A percentile compares a stretch with the other conserved stretches of the same genome.
Conservation (phyloP, 2,888 invertebrate species). For the Trichogramma dendrolimi region DNA sequence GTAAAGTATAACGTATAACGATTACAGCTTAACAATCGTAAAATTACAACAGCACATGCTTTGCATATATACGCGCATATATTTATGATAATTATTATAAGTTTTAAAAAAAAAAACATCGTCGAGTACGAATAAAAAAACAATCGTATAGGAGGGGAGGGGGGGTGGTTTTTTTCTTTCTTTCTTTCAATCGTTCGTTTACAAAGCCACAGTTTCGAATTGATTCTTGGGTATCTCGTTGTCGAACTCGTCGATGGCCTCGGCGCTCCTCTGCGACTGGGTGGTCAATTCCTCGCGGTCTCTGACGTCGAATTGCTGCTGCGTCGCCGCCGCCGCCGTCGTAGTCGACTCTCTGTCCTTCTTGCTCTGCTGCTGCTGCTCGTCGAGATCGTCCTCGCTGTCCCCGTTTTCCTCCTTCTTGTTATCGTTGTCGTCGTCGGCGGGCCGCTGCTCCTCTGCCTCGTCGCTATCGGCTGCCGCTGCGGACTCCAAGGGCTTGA, state of each 20-base stretch:
- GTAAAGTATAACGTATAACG: too few species aligned
- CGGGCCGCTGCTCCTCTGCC: constrained; percentile 36
- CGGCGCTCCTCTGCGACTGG: constrained; percentile 37
- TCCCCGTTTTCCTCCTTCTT: not conserved
- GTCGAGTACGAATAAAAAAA: too few species aligned
- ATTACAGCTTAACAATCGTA: too few species aligned
- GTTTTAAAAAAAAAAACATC: too few species aligned
- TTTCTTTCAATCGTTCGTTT: constrained; percentile 9
- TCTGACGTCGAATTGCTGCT: not conserved
- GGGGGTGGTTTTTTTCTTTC: not conserved
- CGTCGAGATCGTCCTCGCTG: not conserved
- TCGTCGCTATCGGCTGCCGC: constrained; percentile 1
- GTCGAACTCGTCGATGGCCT: constrained; percentile 47
- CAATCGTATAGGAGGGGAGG: not conserved
- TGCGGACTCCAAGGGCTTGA: constrained; percentile 47
- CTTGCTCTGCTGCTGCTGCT: not conserved
- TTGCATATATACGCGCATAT: too few species aligned
- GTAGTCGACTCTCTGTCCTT: constrained; percentile 31
- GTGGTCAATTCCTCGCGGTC: constrained; percentile 20
- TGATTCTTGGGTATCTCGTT: constrained; percentile 47
- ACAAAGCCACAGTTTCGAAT: constrained; percentile 44
- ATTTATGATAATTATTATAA: too few species aligned
- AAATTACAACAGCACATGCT: too few species aligned
- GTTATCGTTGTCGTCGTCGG: not conserved
- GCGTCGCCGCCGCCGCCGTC: constrained; percentile 15